Conservation (phyloP, 1,140 invertebrate species). For the Zaprionus inermis region DNA sequence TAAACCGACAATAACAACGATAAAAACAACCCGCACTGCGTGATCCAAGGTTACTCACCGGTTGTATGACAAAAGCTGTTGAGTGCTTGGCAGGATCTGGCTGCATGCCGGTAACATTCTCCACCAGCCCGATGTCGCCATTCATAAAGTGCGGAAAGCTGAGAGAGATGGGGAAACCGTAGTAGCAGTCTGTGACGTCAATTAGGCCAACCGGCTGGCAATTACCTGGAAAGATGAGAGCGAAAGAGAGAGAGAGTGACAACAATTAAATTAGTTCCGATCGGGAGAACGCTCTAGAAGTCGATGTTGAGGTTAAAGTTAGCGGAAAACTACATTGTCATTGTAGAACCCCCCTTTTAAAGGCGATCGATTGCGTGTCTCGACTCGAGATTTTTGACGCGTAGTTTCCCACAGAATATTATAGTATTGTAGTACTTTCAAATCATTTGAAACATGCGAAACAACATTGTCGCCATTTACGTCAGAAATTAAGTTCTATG, state of each 20-base stretch:
- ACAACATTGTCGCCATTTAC: slow-evolving; percentile 12
- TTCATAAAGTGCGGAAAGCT: slow-evolving; percentile 96
- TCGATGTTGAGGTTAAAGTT: slow-evolving; percentile 13
- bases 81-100: slow-evolving; percentile 89
- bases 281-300: background rate
- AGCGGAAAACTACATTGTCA: slow-evolving; percentile 27
- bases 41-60: slow-evolving; percentile 84
- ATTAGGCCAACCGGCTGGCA: slow-evolving; percentile 90
- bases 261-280: slow-evolving; percentile 23
- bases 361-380: slow-evolving; percentile 24
- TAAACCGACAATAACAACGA: slow-evolving; percentile 24
- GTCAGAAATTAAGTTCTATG: slow-evolving; percentile 28
- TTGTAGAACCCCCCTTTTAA: slow-evolving; percentile 7
- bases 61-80: slow-evolving; percentile 89
- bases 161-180: slow-evolving; percentile 93
- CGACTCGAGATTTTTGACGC: slow-evolving; percentile 10
- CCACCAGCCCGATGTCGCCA: slow-evolving; percentile 87
- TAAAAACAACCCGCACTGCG: slow-evolving; percentile 14
- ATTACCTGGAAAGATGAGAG: slow-evolving; percentile 81
- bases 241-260: slow-evolving; percentile 17
- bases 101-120: slow-evolving; percentile 89
- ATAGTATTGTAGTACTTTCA: slow-evolving; percentile 13
- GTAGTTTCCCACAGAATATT: background rate
- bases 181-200: slow-evolving; percentile 92
- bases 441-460: slow-evolving; percentile 25